phyloP scores from a whole-genome alignment of 1,140 invertebrate genomes.

The Ladona fulva region DNA sequence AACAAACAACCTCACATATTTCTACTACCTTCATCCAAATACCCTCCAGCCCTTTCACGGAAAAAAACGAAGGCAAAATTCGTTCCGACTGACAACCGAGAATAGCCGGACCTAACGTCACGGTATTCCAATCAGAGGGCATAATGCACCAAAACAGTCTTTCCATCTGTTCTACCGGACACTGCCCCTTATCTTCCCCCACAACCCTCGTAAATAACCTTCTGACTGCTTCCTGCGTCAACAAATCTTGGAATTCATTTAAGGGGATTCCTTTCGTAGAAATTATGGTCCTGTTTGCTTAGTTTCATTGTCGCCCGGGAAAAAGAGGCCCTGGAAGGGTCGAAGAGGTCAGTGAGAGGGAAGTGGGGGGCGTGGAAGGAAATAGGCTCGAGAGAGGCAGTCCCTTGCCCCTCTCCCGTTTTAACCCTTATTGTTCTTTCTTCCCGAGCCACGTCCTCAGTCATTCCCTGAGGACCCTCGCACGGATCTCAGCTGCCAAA shows the following conservation, averaged over 20 bases:
- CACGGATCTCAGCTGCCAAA: no score
- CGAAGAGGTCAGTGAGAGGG: background rate
- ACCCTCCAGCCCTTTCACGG: no score
- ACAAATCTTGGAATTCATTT: background rate
- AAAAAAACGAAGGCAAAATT: no score
- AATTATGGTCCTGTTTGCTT: background rate
- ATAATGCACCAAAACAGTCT: no score
- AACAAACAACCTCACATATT: no score
- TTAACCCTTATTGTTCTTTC: background rate
- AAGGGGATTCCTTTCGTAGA: background rate
- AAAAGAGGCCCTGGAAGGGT: background rate
- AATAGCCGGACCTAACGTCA: no score
- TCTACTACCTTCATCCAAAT: no score
- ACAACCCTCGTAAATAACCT: no score
- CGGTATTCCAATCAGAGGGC: no score
- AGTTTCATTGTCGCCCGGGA: background rate
- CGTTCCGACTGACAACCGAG: no score
- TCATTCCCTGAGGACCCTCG: background rate
- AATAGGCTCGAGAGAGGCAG: background rate
- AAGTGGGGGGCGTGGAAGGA: background rate
- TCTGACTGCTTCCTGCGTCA: background rate
- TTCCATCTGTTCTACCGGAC: no score
- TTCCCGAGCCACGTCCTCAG: background rate
- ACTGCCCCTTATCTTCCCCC: no score
- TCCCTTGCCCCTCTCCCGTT: background rate